phyloP scores from a whole-genome alignment of 2,888 invertebrate species.

The Aleiodes leptofemur region DNA sequence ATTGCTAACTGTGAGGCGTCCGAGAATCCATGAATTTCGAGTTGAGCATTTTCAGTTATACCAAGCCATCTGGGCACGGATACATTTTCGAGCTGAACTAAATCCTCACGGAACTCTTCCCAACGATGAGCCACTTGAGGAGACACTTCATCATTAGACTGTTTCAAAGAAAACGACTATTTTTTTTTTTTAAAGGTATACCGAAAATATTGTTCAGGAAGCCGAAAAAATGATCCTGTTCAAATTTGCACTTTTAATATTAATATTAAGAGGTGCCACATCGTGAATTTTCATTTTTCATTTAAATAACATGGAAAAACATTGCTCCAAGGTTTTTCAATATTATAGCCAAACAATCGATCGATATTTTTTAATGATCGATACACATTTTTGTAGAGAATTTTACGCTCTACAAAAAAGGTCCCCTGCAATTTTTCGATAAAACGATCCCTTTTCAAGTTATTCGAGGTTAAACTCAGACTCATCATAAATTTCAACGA shows the following conservation, averaged over 20 bases:
- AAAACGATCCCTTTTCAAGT: background rate
- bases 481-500: background rate
- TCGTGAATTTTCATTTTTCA: conserved; percentile 24
- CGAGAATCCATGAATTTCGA: too few relatives aligned
- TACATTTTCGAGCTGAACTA: too few relatives aligned
- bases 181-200: too few relatives aligned
- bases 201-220: too few relatives aligned
- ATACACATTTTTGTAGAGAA: conserved; percentile 31
- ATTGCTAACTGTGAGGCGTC: too few relatives aligned
- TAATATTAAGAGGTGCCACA: conserved; percentile 24
- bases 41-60: too few relatives aligned
- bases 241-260: background rate
- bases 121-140: background rate
- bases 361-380: background rate
- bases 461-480: background rate
- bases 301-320: conserved; percentile 35
- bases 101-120: too few relatives aligned
- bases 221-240: too few relatives aligned
- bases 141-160: conserved; percentile 32
- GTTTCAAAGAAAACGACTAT: too few relatives aligned
- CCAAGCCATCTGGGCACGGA: too few relatives aligned
- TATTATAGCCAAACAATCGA: conserved; percentile 1
- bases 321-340: background rate
- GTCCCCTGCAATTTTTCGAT: conserved; percentile 3
- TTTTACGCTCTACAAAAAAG: conserved; percentile 34